These are phyloP conservation scores for Diloba caeruleocephala DNA, from an alignment of 2,888 invertebrate species.

Conservation along the genomic window DNA sequence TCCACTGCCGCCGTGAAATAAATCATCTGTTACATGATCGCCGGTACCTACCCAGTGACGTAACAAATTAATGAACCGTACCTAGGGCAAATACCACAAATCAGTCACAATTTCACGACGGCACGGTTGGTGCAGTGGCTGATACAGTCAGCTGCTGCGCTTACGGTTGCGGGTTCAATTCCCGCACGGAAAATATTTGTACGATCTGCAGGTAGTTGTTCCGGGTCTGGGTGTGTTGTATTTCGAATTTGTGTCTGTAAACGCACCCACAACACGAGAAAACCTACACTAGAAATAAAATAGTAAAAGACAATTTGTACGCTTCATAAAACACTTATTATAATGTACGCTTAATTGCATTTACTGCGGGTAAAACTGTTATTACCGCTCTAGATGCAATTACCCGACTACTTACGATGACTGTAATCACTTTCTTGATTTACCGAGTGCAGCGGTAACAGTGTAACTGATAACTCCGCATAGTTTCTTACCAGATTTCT, in stretches of 20 bases:
- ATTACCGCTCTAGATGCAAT: conserved; percentile 43
- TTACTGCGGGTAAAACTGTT: conserved; percentile 36
- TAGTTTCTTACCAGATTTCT: conserved; percentile 14
- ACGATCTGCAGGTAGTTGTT: no score
- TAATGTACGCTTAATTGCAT: conserved; percentile 44
- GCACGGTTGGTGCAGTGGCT: no score
- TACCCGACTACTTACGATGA: conserved; percentile 43
- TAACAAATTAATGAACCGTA: conserved; percentile 69
- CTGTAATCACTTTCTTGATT: conserved; percentile 47
- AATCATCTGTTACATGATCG: conserved; percentile 75
- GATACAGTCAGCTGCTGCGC: no score
- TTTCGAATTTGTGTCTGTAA: no score
- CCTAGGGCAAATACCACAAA: conserved; percentile 54
- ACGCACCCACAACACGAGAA: no score
- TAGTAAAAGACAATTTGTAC: no score
- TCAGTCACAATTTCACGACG: no score
- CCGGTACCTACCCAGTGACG: conserved; percentile 64
- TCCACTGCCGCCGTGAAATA: conserved; percentile 68
- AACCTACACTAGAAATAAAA: no score
- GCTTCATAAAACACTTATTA: conserved; percentile 41
- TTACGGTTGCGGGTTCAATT: no score
- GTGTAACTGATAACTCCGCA: conserved; percentile 34
- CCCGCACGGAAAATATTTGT: no score
- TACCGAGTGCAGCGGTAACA: conserved; percentile 38
- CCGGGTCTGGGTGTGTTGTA: no score